Base-by-base conservation (phyloP, 2,888 invertebrate species). In the Osmoderma eremita region DNA sequence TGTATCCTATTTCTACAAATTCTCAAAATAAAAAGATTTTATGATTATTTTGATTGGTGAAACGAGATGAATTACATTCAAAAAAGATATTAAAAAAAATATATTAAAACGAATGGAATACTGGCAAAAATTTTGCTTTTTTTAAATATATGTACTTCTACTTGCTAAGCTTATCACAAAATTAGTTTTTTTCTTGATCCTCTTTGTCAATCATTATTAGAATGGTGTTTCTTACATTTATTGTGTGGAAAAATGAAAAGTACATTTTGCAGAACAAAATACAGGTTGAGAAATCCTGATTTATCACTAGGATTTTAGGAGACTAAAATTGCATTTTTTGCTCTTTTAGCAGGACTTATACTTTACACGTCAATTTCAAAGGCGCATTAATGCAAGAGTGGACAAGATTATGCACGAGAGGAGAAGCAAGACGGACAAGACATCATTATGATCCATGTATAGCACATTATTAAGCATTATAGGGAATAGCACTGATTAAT, bases 121-220 rank as follows among this genome's bases (percentile, higher is more conserved):
- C 75, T 76, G 75, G 73, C 72, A 67, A 75, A 67, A 75, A 61
- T 48, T 45, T 61, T 15, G 13, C 12, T 41, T 42, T 63, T 69
- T 73, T 73, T 75, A n/a, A 30, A 30, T 30, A 30, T 30, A 30
- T 72, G n/a, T n/a, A n/a, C n/a, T 66, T 70, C 74, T 74, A 77
- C 75, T 53, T 72, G 72, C 65, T 65, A 65, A 49, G 49, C 36
- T 76, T 78, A 79, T 79, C 79, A 79, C 78, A 79, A 77, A 76
- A 65, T 65, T 39, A 56, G 65, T 65, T 30, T 8, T 30, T 30
- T 30, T 30, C 30, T 30, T 30, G 30, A 8, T 30, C 30, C 30
- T 30, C 30, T 30, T 30, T 30, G 48, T 58, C 41, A 51, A 39
- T 53, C 30, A 5, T n/a, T n/a, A n/a, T n/a, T 13, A 24, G 56